Conservation (phyloP, 2,113 vertebrate species). For the Bolborhynchus lineola region DNA sequence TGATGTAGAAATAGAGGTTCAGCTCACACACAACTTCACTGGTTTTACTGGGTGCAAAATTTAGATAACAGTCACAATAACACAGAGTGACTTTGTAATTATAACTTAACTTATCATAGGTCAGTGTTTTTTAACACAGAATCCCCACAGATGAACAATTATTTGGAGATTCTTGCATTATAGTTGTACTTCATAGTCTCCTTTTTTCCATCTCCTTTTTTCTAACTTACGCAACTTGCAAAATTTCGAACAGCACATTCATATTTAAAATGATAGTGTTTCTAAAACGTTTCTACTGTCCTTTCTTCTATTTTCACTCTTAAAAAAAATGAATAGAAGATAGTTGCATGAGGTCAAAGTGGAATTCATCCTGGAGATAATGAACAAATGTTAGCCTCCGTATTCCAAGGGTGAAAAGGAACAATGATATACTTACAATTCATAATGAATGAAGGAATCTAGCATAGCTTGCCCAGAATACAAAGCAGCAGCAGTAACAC, state of each 20-base stretch:
- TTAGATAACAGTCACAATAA: neutral
- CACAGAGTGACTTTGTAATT: neutral
- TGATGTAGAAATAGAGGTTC: neutral
- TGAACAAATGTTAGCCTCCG: neutral
- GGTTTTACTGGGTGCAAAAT: neutral
- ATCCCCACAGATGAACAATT: neutral
- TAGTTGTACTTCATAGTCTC: neutral
- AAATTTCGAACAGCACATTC: neutral
- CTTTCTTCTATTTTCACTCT: neutral
- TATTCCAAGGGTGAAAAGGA: neutral
- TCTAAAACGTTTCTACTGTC: neutral
- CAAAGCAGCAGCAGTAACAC: neutral
- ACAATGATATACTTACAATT: neutral
- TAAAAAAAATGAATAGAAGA: neutral
- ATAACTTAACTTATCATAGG: neutral
- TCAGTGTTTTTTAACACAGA: neutral
- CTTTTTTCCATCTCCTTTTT: neutral
- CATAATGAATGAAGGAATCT: neutral
- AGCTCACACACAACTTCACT: neutral
- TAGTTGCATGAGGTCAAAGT: neutral
- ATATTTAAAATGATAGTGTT: neutral
- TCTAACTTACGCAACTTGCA: neutral
- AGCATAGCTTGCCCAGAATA: neutral
- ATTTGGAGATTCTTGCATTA: neutral
- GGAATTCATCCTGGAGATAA: neutral